These are phyloP conservation scores for Holothuria glaberrima DNA, from an alignment of 35 echinoderm and acorn worm genomes.

Conservation along the genomic window DNA sequence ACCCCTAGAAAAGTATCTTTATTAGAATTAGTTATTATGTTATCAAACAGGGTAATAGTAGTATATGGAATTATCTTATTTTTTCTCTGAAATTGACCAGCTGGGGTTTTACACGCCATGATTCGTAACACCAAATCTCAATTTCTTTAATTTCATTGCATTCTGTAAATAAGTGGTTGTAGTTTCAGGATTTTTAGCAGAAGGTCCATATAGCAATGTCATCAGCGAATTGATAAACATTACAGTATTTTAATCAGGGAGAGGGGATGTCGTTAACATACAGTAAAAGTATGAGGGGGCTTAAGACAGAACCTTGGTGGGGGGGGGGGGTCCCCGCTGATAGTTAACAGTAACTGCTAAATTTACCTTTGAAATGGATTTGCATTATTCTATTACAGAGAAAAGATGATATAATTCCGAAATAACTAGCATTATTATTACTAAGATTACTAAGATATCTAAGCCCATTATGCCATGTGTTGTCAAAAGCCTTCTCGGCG, in stretches of 20 bases:
- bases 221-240: constrained; percentile 9
- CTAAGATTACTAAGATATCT: neutral
- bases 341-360: neutral
- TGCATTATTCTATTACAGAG: neutral
- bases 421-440: neutral
- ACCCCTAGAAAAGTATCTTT: neutral
- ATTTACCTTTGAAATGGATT: neutral
- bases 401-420: neutral
- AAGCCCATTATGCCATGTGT: constrained; percentile 33
- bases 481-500: constrained; percentile 28
- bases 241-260: neutral
- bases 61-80: neutral
- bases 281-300: neutral
- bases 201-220: constrained; percentile 9
- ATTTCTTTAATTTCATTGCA: too few relatives aligned
- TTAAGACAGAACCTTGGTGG: constrained; percentile 16
- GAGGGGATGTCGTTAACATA: neutral
- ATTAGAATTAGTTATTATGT: neutral
- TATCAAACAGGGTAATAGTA: neutral
- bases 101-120: constrained; percentile 4
- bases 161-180: neutral
- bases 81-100: neutral
- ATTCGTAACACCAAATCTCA: neutral
- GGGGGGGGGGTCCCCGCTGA: constrained; percentile 23
- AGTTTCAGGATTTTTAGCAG: neutral